Conservation (phyloP, 2,797 vertebrate genomes). For the Tiaroga cobitis region DNA sequence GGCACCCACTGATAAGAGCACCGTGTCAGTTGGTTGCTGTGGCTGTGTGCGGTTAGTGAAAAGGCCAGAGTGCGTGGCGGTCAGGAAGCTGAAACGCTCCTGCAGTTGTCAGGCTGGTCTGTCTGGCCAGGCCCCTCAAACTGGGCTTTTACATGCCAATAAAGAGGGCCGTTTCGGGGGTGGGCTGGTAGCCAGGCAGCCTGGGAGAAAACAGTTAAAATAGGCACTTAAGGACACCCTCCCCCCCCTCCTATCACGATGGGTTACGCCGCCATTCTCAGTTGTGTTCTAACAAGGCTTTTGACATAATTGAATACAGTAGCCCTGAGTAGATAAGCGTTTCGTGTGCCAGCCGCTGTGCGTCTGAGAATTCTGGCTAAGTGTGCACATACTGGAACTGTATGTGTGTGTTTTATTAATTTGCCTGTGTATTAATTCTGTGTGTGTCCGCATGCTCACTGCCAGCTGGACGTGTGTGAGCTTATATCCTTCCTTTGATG, state of each 20-base stretch:
- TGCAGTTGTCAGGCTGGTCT: conserved; percentile 49
- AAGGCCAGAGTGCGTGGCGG: conserved; percentile 43
- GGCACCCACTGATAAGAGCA: conserved; percentile 48
- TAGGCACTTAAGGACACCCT: conserved; percentile 59
- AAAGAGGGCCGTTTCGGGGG: conserved; percentile 40
- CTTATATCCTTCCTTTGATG: conserved; percentile 28
- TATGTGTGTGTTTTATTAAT: conserved; percentile 33
- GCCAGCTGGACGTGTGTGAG: conserved; percentile 41
- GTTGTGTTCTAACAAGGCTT: conserved; percentile 59
- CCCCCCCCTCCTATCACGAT: conserved; percentile 38
- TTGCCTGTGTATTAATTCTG: conserved; percentile 25
- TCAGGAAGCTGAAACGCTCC: conserved; percentile 42
- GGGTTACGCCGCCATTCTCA: conserved; percentile 38
- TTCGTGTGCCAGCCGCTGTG: conserved; percentile 25
- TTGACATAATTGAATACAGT: conserved; percentile 65
- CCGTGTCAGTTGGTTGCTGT: conserved; percentile 40
- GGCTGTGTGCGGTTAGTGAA: conserved; percentile 50
- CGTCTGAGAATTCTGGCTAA: conserved; percentile 29
- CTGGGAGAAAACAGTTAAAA: conserved; percentile 57
- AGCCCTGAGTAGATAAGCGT: conserved; percentile 54
- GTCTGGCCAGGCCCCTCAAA: conserved; percentile 38
- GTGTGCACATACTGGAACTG: conserved; percentile 23
- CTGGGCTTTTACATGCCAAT: conserved; percentile 52
- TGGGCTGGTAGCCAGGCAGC: conserved; percentile 51
- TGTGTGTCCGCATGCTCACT: neutral